These are phyloP conservation scores for Nematostella vectensis DNA, from an alignment of 92 coral and sea anemone species.

Conservation along the genomic window DNA sequence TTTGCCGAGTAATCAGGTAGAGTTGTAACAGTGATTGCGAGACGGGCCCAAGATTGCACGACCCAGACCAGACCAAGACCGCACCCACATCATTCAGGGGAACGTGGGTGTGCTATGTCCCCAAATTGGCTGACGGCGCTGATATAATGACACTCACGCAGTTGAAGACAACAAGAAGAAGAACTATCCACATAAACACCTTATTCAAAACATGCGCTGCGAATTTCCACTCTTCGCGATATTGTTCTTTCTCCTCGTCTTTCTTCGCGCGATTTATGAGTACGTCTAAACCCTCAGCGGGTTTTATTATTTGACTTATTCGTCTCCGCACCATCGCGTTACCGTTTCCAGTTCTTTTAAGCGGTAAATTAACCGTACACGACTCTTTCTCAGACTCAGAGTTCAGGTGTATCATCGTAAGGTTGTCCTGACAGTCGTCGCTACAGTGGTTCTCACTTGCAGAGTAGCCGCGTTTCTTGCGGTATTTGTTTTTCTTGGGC, in stretches of 20 bases:
- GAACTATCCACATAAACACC: constrained; percentile 76
- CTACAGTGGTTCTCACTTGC: constrained; percentile 38
- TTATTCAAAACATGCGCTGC: constrained; percentile 75
- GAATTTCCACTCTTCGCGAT: constrained; percentile 71
- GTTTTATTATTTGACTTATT: constrained; percentile 19
- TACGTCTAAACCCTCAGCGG: constrained; percentile 55
- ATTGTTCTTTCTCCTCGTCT: constrained; percentile 61
- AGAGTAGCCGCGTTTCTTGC: constrained; percentile 30
- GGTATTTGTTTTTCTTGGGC: constrained; percentile 2
- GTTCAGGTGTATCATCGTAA: constrained; percentile 26
- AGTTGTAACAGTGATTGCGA: no score
- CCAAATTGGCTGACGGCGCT: constrained; percentile 52
- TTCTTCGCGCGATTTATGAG: constrained; percentile 58
- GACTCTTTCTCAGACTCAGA: constrained; percentile 26
- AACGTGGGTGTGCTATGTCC: no score
- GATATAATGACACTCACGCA: constrained; percentile 61
- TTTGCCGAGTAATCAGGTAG: no score
- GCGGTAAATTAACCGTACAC: constrained; percentile 6
- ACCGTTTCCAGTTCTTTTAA: constrained; percentile 26
- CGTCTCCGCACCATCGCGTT: constrained; percentile 23
- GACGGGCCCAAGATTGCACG: no score
- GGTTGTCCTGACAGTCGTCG: constrained; percentile 35
- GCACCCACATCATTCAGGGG: no score
- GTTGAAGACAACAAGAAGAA: constrained; percentile 54
- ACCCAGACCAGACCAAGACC: no score